Evolutionary conservation across 2,888 invertebrate genomes (phyloP).

Genomic region (Drosophila maculinotata): DNA sequence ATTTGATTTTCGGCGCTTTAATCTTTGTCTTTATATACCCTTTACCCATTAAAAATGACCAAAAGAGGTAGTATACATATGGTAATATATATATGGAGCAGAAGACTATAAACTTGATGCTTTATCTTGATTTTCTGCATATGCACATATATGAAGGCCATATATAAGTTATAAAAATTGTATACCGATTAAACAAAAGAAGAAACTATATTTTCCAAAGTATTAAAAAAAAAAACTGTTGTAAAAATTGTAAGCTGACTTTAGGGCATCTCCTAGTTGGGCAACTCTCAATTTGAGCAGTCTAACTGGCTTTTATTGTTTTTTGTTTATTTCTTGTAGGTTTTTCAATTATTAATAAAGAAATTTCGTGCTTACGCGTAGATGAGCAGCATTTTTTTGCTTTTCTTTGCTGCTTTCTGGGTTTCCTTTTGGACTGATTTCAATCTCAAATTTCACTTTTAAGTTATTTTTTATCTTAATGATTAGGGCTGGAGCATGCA

Average conservation of each 20-base stretch:
- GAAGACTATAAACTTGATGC: too few species aligned
- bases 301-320: neutral
- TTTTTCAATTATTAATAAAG: slow-evolving; percentile 63
- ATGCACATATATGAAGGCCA: too few species aligned
- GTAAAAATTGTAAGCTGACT: too few species aligned
- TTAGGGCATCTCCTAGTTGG: neutral
- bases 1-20: slow-evolving; percentile 66
- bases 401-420: neutral
- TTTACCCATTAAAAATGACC: too few species aligned
- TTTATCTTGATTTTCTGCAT: too few species aligned
- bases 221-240: too few species aligned
- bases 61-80: too few species aligned
- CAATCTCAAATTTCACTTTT: slow-evolving; percentile 49
- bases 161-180: too few species aligned
- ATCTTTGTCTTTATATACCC: slow-evolving; percentile 22
- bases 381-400: slow-evolving; percentile 28
- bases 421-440: slow-evolving; percentile 43
- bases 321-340: slow-evolving; percentile 8
- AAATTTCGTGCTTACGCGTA: slow-evolving; percentile 60
- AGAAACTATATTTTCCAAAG: too few species aligned
- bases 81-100: too few species aligned
- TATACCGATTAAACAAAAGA: too few species aligned
- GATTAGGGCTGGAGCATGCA: slow-evolving; percentile 22
- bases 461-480: slow-evolving; percentile 19
- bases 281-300: too few species aligned